Base-by-base conservation (phyloP, 2,888 invertebrate species). In the Nezara viridula region DNA sequence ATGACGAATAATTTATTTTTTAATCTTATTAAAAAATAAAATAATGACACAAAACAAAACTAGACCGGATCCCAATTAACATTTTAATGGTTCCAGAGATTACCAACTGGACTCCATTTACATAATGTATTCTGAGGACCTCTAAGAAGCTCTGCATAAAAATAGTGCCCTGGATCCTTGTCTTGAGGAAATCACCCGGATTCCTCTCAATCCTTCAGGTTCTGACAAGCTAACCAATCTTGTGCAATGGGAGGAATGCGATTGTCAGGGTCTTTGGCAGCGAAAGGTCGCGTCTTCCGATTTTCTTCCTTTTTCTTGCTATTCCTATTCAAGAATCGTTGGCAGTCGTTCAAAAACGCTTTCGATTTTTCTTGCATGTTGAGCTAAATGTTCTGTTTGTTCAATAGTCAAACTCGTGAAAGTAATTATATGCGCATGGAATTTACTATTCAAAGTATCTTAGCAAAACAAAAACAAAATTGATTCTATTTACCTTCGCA, bases 21-120 rank as follows among this genome's bases (percentile, higher is more conserved):
- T 73, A 37, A 73, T 73, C 37, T 21, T 73, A 73, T 73, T 73
- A 73, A 73, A n/a, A 60, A 73, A 73, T 66, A 66, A 66, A 66
- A 32, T 73, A 37, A 73, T 73, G 37, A 73, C 32, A 32, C 32
- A 73, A 32, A 73, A 73, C 66, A 32, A 73, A 73, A 73, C 66
- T 73, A 73, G 66, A 73, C 66, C 32, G 66, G 32, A 32, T 73
- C 66, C 66, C 66, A 73, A 73, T 73, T 73, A 73, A 37, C 66
- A 73, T 73, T 10, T 37, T 73, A 73, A 73, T 73, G 66, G 19
- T 19, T 9, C 66, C 32, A 37, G 66, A 73, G 66, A 37, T 73
- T 73, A 73, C 14, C 66, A 21, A 73, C 66, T 32, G 66, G 32
- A 32, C 66, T 73, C 66, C 7, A 73, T 73, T 73, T 73, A 73